A percentile compares a stretch with the other conserved stretches of the same genome.
Evolutionary conservation across 1,140 invertebrate species (phyloP).

Genomic region (Sitophilus oryzae): DNA sequence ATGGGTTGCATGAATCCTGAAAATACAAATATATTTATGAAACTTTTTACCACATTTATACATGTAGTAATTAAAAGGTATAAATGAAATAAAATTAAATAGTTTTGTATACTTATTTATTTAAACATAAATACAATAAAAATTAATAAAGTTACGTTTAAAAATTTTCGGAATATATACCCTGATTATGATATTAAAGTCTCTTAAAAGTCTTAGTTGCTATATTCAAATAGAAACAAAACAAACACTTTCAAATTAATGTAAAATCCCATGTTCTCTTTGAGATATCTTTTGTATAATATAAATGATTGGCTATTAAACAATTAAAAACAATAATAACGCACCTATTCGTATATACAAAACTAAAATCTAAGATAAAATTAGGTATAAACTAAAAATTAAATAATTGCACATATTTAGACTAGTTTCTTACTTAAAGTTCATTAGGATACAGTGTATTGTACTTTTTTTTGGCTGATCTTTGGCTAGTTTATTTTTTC

Average conservation of each 20-base stretch:
- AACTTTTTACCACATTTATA: too few species aligned
- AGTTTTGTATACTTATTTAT: constrained; percentile 14
- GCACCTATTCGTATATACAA: too few species aligned
- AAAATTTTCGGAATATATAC: constrained; percentile 36
- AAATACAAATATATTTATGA: too few species aligned
- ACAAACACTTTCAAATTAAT: background rate
- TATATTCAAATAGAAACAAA: background rate
- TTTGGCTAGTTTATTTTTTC: background rate
- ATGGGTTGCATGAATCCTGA: too few species aligned
- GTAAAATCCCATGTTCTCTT: background rate
- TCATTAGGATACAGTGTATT: background rate
- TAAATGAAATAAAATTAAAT: background rate
- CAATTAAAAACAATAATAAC: too few species aligned
- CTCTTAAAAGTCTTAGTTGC: constrained; percentile 15
- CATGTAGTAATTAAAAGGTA: too few species aligned
- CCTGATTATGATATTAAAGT: constrained; percentile 34
- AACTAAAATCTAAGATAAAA: too few species aligned
- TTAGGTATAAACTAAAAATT: too few species aligned
- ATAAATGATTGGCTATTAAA: too few species aligned
- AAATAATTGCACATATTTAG: background rate
- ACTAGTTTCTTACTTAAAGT: background rate
- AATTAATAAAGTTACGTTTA: constrained; percentile 16
- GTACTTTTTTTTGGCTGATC: background rate
- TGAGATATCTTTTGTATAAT: too few species aligned
- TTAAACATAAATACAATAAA: constrained; percentile 26